Percentiles rank a stretch among this genome's conserved stretches.
Evolutionary conservation across 2,113 vertebrate species (phyloP).

Genomic region (Tiliqua scincoides): DNA sequence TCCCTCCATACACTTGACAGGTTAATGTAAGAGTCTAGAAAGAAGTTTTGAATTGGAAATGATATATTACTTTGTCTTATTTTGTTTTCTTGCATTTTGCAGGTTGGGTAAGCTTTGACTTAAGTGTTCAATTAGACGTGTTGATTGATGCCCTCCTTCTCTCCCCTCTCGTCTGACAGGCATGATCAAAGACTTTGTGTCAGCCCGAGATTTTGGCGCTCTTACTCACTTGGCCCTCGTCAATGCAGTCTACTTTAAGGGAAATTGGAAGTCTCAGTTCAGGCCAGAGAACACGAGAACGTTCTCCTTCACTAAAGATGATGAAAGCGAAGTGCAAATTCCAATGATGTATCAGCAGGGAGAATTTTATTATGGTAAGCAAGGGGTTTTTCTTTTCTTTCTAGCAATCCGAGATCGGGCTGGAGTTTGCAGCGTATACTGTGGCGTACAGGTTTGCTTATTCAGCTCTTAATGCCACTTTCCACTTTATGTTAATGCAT

Average conservation of each 20-base stretch:
- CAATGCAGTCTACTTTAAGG: slow-evolving; percentile 96
- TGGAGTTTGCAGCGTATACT: neutral
- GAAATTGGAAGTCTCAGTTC: slow-evolving; percentile 98
- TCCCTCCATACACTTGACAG: slow-evolving; percentile 49
- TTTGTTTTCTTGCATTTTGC: slow-evolving; percentile 63
- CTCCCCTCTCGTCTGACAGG: slow-evolving; percentile 69
- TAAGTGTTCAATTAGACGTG: slow-evolving; percentile 40
- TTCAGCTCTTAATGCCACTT: neutral
- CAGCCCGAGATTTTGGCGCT: slow-evolving; percentile 87
- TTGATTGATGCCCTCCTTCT: slow-evolving; percentile 41
- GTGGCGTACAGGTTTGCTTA: neutral
- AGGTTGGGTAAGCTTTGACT: slow-evolving; percentile 47
- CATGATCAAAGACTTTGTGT: slow-evolving; percentile 91
- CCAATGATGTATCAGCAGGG: slow-evolving; percentile 99
- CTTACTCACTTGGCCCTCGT: slow-evolving; percentile 88
- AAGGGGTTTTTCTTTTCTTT: neutral
- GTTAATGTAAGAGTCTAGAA: slow-evolving; percentile 57
- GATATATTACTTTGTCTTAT: slow-evolving; percentile 43
- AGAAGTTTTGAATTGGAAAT: slow-evolving; percentile 63
- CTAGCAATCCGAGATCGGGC: neutral
- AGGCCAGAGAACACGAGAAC: slow-evolving; percentile 96
- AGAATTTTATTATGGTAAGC: slow-evolving; percentile 96
- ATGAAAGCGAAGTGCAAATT: slow-evolving; percentile 96
- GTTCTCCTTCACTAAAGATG: slow-evolving; percentile 97
- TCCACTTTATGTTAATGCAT: neutral